Conservation (phyloP, 2,888 invertebrate genomes). For the Clitarchus hookeri region DNA sequence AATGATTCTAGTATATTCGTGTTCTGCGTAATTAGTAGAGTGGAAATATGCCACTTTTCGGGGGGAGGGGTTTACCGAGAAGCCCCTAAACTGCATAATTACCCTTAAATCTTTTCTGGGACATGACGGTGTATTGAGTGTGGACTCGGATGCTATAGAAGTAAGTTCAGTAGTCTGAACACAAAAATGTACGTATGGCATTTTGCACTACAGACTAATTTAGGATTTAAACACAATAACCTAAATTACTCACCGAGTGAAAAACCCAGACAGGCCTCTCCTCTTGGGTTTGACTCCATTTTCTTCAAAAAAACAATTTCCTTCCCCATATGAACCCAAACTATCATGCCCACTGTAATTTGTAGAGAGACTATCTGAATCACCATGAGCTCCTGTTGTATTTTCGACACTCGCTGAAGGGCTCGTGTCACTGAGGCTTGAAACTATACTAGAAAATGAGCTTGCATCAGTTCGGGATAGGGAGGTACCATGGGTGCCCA, state of each 20-base stretch:
- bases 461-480: slow-evolving; percentile 59
- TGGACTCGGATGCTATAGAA: too few species aligned
- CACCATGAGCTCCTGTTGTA: slow-evolving; percentile 59
- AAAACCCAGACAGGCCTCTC: slow-evolving; percentile 65
- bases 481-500: slow-evolving; percentile 31
- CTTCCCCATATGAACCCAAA: slow-evolving; percentile 46
- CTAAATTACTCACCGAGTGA: slow-evolving; percentile 60
- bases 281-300: slow-evolving; percentile 61
- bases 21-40: too few species aligned
- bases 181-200: too few species aligned
- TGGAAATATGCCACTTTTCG: too few species aligned
- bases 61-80: too few species aligned
- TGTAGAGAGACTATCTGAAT: slow-evolving; percentile 53
- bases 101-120: too few species aligned
- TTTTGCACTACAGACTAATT: too few species aligned
- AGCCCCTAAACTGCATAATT: too few species aligned
- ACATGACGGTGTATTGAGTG: too few species aligned
- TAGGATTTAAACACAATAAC: too few species aligned
- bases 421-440: slow-evolving; percentile 68
- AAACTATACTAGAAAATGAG: slow-evolving; percentile 70
- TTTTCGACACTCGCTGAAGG: slow-evolving; percentile 22
- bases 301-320: slow-evolving; percentile 45
- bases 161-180: too few species aligned
- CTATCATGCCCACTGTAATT: slow-evolving; percentile 51
- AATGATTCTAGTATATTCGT: too few species aligned